Base-by-base conservation (phyloP, 1,140 invertebrate species). In the Teleogryllus occipitalis region DNA sequence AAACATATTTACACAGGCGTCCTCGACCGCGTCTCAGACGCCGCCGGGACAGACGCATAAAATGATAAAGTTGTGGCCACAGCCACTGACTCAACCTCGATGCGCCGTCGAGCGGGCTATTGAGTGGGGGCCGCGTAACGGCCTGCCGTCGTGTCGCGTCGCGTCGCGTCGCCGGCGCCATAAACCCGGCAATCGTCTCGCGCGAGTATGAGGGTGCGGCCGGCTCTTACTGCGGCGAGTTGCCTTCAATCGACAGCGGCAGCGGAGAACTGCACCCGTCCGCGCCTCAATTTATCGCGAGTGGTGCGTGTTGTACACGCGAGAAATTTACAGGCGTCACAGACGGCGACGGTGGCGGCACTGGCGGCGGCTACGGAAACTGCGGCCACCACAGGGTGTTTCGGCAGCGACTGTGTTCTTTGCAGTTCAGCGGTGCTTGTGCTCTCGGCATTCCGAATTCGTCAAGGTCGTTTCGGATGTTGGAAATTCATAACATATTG, bases 41-140 rank as follows among this genome's bases (percentile, higher is more conserved):
- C 27, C 27, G 27, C 27, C 27, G 27, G 27, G 27, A 2, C 27
- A 39, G 27, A 39, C 27, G 27, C 27, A 39, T 39, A 39, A 39
- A 39, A 39, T 5, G 27, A 39, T 39, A 5, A 39, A 39, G 27
- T 39, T 39, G 27, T 39, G 27, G 27, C 27, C 27, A 39, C 5
- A 1, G 27, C 27, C 27, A 39, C 27, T 39, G 27, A 39, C 27
- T 39, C 27, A 39, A 39, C 27, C 27, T 39, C 27, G 27, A 39
- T 39, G 27, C 27, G 27, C 27, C 72, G 89, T 89, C 83, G 27
- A 46, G 18, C 73, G 74, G 8, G 72, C 15, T 39, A 22, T 8
- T 6, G 21, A 18, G 39, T 39, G 46, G 76, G 76, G 21, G 18
- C 21, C 2, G 18, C 10, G 54, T 10, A 65, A 65, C 18, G 18